phyloP scores from a whole-genome alignment of 2,113 vertebrate genomes.

The Procapra przewalskii region DNA sequence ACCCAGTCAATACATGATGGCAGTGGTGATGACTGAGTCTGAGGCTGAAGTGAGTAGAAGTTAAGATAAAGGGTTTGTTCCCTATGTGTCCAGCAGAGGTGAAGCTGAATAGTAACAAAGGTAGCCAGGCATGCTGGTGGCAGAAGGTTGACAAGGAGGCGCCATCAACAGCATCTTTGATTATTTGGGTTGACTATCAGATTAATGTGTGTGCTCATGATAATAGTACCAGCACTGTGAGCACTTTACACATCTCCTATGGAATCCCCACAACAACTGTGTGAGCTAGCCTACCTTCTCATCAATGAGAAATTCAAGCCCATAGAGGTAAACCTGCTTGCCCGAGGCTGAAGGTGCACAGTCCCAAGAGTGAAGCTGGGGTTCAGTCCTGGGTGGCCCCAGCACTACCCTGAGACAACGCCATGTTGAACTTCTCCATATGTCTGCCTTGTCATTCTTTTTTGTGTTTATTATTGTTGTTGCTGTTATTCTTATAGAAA shows the following conservation, averaged over 20 bases:
- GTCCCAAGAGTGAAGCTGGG: not conserved
- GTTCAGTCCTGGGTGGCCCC: not conserved
- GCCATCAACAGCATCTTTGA: not conserved
- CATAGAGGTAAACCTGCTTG: not conserved
- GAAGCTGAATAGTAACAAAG: not conserved
- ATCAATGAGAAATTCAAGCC: not conserved
- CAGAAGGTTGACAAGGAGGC: not conserved
- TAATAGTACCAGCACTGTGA: not conserved
- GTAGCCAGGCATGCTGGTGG: not conserved
- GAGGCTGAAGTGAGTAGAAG: not conserved
- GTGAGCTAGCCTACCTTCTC: not conserved
- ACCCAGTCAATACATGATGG: not conserved
- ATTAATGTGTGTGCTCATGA: no score
- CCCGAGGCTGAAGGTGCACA: not conserved
- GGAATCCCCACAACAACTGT: not conserved
- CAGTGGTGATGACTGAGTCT: no score
- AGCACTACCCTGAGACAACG: accelerated
- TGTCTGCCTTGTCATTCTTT: not conserved
- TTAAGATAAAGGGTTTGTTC: not conserved
- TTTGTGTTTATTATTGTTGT: not conserved
- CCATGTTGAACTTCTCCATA: not conserved
- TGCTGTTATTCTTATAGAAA: not conserved
- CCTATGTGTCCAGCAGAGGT: not conserved
- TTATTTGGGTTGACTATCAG: not conserved
- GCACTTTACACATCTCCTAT: accelerated